A percentile compares a stretch with the other conserved stretches of the same genome.
Evolutionary conservation across 2,888 invertebrate species (phyloP).

Genomic region (Oligia strigilis): DNA sequence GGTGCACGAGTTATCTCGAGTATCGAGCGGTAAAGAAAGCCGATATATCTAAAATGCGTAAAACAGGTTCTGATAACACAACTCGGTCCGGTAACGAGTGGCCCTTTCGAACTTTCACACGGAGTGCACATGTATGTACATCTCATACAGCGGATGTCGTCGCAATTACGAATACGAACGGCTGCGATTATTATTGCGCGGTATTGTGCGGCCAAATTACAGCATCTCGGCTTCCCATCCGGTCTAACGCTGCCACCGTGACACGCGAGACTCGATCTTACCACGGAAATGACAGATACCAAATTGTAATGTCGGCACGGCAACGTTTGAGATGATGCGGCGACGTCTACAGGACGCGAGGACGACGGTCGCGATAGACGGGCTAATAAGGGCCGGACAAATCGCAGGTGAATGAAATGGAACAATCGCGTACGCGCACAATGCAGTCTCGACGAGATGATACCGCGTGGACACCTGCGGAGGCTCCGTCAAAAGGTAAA

Average conservation of each 20-base stretch:
- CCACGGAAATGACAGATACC: slow-evolving; percentile 56
- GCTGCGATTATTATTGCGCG: slow-evolving; percentile 88
- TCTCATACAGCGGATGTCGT: slow-evolving; percentile 86
- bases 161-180: slow-evolving; percentile 87
- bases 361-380: slow-evolving; percentile 71
- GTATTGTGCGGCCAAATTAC: slow-evolving; percentile 89
- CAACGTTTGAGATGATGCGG: slow-evolving; percentile 67
- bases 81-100: slow-evolving; percentile 73
- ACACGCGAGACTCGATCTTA: slow-evolving; percentile 69
- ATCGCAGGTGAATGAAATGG: slow-evolving; percentile 82
- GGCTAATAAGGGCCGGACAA: slow-evolving; percentile 81
- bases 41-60: slow-evolving; percentile 82
- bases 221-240: slow-evolving; percentile 89
- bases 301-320: slow-evolving; percentile 51
- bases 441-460: slow-evolving; percentile 75
- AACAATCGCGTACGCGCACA: slow-evolving; percentile 74
- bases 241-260: slow-evolving; percentile 70
- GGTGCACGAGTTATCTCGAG: slow-evolving; percentile 76
- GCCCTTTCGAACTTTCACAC: slow-evolving; percentile 89
- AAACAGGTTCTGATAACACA: slow-evolving; percentile 84
- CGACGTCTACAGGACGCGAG: slow-evolving; percentile 72
- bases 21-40: slow-evolving; percentile 81
- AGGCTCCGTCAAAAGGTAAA: slow-evolving; percentile 71
- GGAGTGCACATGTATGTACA: slow-evolving; percentile 79
- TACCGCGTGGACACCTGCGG: slow-evolving; percentile 82